A percentile compares a stretch with the other conserved stretches of the same genome.
These are phyloP conservation scores for Nemoura dubitans DNA, from an alignment of 2,888 invertebrate genomes.

Conservation along the genomic window DNA sequence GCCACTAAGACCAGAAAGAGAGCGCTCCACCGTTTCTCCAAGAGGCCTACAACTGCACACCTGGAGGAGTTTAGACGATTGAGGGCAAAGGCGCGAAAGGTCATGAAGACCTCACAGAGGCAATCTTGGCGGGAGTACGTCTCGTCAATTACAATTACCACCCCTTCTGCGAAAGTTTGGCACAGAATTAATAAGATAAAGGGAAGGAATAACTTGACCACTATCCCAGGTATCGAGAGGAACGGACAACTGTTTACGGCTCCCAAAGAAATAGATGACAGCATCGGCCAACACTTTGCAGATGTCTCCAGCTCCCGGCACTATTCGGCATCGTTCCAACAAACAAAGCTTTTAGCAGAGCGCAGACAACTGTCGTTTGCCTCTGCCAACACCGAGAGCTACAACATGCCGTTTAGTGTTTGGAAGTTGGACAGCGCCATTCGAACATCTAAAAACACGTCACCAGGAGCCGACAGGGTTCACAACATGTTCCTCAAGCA, in stretches of 20 bases:
- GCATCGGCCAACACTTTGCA: constrained; percentile 8
- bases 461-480: constrained; percentile 39
- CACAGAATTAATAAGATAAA: constrained; percentile 31
- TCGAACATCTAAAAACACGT: constrained; percentile 23
- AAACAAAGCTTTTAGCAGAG: constrained; percentile 17
- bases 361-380: constrained; percentile 3
- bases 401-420: constrained; percentile 28
- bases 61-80: constrained; percentile 24
- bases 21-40: constrained; percentile 7
- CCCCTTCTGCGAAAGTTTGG: constrained; percentile 20
- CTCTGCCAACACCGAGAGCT: constrained; percentile 27
- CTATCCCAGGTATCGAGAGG: neutral
- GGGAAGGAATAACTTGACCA: constrained; percentile 18
- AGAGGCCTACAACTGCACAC: neutral
- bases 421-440: constrained; percentile 30
- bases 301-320: constrained; percentile 34
- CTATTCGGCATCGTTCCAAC: constrained; percentile 24
- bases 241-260: neutral
- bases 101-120: neutral
- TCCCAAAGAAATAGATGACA: neutral
- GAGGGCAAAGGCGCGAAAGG: neutral
- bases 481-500: constrained; percentile 31
- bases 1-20: neutral
- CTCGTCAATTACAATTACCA: constrained; percentile 3
- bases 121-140: constrained; percentile 28